phyloP scores from a whole-genome alignment of 2,888 invertebrate genomes.

The Pollenia griseotomentosa region DNA sequence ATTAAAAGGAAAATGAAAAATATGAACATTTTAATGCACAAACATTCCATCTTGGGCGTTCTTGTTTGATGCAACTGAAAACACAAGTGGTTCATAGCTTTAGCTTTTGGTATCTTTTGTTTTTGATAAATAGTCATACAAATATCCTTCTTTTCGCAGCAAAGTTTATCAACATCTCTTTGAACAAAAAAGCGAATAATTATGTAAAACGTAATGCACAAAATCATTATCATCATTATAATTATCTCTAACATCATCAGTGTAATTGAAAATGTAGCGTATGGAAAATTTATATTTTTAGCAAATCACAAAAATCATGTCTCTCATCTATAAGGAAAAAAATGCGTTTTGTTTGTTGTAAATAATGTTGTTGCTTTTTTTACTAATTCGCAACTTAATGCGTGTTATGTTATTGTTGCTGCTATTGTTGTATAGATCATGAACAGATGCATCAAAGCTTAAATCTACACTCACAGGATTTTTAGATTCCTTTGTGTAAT shows the following conservation, averaged over 20 bases:
- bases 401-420: conserved; percentile 30
- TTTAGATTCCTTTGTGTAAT: conserved; percentile 20
- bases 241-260: conserved; percentile 23
- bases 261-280: conserved; percentile 10
- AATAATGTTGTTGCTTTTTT: background rate
- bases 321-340: conserved; percentile 19
- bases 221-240: conserved; percentile 8
- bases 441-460: conserved; percentile 57
- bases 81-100: conserved; percentile 10
- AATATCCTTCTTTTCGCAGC: background rate
- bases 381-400: conserved; percentile 48
- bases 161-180: background rate
- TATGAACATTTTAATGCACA: conserved; percentile 32
- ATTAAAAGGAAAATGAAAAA: conserved; percentile 66
- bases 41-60: background rate
- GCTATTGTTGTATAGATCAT: conserved; percentile 19
- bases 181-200: background rate
- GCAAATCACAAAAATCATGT: conserved; percentile 41
- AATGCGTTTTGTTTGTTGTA: conserved; percentile 16
- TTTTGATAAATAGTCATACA: background rate
- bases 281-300: conserved; percentile 10
- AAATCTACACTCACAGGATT: conserved; percentile 23
- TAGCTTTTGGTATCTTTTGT: background rate
- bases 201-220: background rate
- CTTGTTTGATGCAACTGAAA: conserved; percentile 4